A percentile compares a stretch with the other conserved stretches of the same genome.
phyloP scores from a whole-genome alignment of 2,888 invertebrate species.

The Tenthredo scrophulariae region DNA sequence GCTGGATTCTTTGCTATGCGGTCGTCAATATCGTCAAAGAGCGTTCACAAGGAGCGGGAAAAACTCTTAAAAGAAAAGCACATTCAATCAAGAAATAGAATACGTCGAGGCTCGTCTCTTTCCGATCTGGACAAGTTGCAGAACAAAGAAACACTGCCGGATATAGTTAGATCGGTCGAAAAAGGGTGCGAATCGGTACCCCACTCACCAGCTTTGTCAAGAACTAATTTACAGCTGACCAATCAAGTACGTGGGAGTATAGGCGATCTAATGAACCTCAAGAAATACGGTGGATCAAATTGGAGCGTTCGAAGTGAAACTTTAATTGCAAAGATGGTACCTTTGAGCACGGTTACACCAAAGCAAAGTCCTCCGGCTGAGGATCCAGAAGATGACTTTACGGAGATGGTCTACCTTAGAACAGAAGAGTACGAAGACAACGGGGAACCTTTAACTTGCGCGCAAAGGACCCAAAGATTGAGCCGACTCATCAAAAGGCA shows the following conservation, averaged over 20 bases:
- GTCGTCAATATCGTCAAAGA: slow-evolving; percentile 76
- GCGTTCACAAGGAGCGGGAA: slow-evolving; percentile 68
- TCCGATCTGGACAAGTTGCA: slow-evolving; percentile 86
- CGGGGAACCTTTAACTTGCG: slow-evolving; percentile 83
- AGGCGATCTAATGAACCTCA: slow-evolving; percentile 89
- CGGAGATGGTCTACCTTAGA: slow-evolving; percentile 58
- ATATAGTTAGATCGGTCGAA: slow-evolving; percentile 79
- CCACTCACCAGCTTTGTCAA: slow-evolving; percentile 80
- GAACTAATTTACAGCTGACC: slow-evolving; percentile 75
- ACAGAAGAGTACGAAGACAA: slow-evolving; percentile 60
- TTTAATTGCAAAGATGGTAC: slow-evolving; percentile 86
- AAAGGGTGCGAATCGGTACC: slow-evolving; percentile 79
- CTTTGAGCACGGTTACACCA: slow-evolving; percentile 85
- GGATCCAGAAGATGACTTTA: slow-evolving; percentile 44
- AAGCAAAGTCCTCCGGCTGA: slow-evolving; percentile 80
- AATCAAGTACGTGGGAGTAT: slow-evolving; percentile 81
- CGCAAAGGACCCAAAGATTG: slow-evolving; percentile 85
- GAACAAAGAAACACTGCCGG: slow-evolving; percentile 73
- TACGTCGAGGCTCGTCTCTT: slow-evolving; percentile 86
- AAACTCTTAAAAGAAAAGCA: slow-evolving; percentile 62
- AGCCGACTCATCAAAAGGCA: slow-evolving; percentile 85
- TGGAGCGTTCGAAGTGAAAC: slow-evolving; percentile 87
- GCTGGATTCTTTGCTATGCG: slow-evolving; percentile 81
- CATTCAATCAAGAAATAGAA: slow-evolving; percentile 73
- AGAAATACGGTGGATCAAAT: slow-evolving; percentile 85